Percentiles rank a stretch among this genome's conserved stretches.
phyloP scores from a whole-genome alignment of 2,113 vertebrate genomes.

The Ranitomeya imitator region DNA sequence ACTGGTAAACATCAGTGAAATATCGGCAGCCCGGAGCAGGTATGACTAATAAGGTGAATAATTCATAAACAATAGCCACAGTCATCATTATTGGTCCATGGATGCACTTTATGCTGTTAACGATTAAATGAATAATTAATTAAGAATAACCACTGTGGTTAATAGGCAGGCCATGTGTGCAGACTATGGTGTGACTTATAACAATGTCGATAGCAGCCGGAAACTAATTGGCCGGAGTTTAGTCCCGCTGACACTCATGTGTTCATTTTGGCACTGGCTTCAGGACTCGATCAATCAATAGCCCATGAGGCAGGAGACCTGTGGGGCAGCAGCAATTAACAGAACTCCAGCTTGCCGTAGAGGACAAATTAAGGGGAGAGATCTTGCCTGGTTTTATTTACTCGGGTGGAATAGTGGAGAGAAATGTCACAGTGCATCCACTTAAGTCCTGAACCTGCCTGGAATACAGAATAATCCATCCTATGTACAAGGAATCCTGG shows the following conservation, averaged over 20 bases:
- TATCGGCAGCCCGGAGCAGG: neutral
- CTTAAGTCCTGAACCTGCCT: neutral
- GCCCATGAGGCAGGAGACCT: slow-evolving; percentile 51
- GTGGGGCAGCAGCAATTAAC: slow-evolving; percentile 65
- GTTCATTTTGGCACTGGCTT: slow-evolving; percentile 57
- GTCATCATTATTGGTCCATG: slow-evolving; percentile 10
- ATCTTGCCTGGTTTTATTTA: slow-evolving; percentile 26
- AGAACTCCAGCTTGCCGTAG: slow-evolving; percentile 55
- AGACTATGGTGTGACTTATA: slow-evolving; percentile 60
- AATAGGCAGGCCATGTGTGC: slow-evolving; percentile 24
- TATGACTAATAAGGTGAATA: slow-evolving; percentile 40
- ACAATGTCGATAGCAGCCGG: slow-evolving; percentile 54
- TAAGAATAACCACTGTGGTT: slow-evolving; percentile 38
- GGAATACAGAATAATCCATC: neutral
- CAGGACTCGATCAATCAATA: slow-evolving; percentile 61
- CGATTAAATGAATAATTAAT: slow-evolving; percentile 43
- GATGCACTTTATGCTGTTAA: slow-evolving; percentile 28
- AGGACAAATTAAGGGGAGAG: slow-evolving; percentile 35
- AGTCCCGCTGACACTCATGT: slow-evolving; percentile 61
- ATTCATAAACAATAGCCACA: slow-evolving; percentile 25
- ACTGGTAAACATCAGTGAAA: neutral
- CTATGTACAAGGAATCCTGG: neutral
- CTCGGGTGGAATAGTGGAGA: neutral
- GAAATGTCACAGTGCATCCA: slow-evolving; percentile 13
- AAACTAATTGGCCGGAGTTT: slow-evolving; percentile 64